Evolutionary conservation across 2,797 vertebrate genomes (phyloP), one percentile per base, ranked within the genome.

Genomic region (Malacoraja senta): DNA sequence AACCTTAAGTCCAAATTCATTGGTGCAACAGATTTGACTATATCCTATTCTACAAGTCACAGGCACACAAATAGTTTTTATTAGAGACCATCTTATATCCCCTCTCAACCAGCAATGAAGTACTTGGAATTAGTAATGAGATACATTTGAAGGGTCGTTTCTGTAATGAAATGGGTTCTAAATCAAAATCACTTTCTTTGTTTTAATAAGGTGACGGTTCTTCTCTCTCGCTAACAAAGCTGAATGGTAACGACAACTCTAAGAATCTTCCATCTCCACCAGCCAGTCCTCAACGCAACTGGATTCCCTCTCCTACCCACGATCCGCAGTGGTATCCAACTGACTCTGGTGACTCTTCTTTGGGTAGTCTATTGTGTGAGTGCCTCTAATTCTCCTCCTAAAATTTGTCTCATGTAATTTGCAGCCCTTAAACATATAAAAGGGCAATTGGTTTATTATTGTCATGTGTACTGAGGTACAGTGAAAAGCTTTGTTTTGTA

Each of bases 321-420:
- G 99, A 99, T 95, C 99, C 99, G 8, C 99, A 99, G 96, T 99
- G 99, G 99, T 99, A 99, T 95, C 98, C 98, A 95, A 99, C 96
- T 0, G 98, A 99, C 95, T 99, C 99, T 12, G 97, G 98, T 0
- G 99, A 99, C 95, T 99, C 98, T 0, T 98, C 98, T 0, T 97
- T 99, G 93, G 98, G 98, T 95, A 99, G 98, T 95, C 97, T 99
- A 93, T 98, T 99, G 58, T 99, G 99, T 99, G 95, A 97, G 98
- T 97, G 26, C 78, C 17, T 53, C 35, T 77, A 6, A 76, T 91
- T 44, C 13, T 13, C 61, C 0, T 58, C 88, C 24, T n/a, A 24
- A 12, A 72, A 68, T 71, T 68, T 29, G 32, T 61, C 13, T 0
- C 13, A 8, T 68, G 24, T 88, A 58, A 29, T 29, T 84, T 61